These are phyloP conservation scores for Dinocampus coccinellae DNA, from an alignment of 2,888 invertebrate species.

Conservation along the genomic window DNA sequence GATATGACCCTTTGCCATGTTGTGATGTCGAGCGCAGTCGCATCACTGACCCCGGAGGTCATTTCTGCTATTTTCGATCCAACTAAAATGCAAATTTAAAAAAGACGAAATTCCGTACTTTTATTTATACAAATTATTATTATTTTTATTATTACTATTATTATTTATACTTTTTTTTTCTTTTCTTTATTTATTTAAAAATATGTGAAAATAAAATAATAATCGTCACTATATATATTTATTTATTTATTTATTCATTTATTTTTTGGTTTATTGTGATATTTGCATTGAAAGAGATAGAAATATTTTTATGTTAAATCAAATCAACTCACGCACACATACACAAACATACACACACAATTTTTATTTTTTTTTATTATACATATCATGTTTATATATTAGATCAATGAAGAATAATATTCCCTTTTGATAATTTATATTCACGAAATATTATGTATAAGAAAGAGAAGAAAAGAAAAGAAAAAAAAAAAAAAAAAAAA, in stretches of 20 bases:
- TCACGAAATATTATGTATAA: not conserved
- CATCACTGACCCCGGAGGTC: conserved; percentile 11
- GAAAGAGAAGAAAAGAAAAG: too few species aligned
- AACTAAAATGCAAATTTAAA: not conserved
- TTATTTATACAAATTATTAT: too few species aligned
- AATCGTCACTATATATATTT: too few species aligned
- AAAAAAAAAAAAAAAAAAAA: not conserved
- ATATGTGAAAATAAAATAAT: too few species aligned
- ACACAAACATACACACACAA: too few species aligned
- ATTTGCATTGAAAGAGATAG: not conserved
- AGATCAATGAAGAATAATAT: not conserved
- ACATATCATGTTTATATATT: not conserved
- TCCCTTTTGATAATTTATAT: not conserved
- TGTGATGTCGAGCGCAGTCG: conserved; percentile 1
- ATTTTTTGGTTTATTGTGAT: too few species aligned
- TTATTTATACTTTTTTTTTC: too few species aligned
- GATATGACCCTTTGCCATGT: conserved; percentile 7
- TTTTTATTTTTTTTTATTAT: too few species aligned
- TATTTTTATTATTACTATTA: too few species aligned
- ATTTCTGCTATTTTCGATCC: conserved; percentile 15
- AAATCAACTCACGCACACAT: too few species aligned
- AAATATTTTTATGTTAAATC: not conserved
- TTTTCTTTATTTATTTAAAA: too few species aligned
- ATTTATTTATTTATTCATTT: too few species aligned
- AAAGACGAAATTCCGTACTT: not conserved